phyloP scores from a whole-genome alignment of 2,888 invertebrate genomes.

The Lissocephala sabroskyi region DNA sequence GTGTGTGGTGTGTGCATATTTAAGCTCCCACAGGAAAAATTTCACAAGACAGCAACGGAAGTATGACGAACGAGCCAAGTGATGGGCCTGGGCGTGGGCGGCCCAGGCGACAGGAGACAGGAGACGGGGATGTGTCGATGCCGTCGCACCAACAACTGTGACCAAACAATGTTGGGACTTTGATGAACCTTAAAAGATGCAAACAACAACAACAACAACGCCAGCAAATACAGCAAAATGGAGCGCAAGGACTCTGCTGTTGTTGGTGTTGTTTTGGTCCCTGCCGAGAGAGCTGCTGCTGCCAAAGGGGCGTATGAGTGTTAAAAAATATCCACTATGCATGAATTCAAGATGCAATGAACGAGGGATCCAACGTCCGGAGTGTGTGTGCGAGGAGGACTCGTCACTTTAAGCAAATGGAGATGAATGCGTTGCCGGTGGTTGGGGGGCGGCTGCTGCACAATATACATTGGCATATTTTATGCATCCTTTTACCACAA shows the following conservation, averaged over 20 bases:
- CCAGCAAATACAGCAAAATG: conserved; percentile 7
- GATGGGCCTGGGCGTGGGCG: not conserved
- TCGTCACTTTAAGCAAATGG: conserved; percentile 58
- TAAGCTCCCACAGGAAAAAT: conserved; percentile 60
- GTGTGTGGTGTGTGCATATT: conserved; percentile 55
- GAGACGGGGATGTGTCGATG: too few relatives aligned
- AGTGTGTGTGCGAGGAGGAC: conserved; percentile 9
- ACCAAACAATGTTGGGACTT: conserved; percentile 62
- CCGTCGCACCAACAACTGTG: conserved; percentile 51
- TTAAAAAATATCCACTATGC: conserved; percentile 58
- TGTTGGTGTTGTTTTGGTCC: conserved; percentile 19
- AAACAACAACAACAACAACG: conserved; percentile 25
- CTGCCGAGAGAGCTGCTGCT: conserved; percentile 10
- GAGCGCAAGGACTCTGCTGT: not conserved
- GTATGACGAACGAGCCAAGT: conserved; percentile 38
- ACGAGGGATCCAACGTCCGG: conserved; percentile 1
- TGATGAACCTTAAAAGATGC: conserved; percentile 57
- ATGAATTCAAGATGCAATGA: conserved; percentile 52
- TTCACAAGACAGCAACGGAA: conserved; percentile 54
- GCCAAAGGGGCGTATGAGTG: conserved; percentile 56
- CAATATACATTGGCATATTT: conserved; percentile 53
- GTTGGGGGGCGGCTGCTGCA: conserved; percentile 4
- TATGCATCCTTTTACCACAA: conserved; percentile 52
- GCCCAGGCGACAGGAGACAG: too few relatives aligned
- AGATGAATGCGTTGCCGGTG: conserved; percentile 52